phyloP scores from a whole-genome alignment of 2,797 vertebrate genomes.

The Pteronotus mesoamericanus region DNA sequence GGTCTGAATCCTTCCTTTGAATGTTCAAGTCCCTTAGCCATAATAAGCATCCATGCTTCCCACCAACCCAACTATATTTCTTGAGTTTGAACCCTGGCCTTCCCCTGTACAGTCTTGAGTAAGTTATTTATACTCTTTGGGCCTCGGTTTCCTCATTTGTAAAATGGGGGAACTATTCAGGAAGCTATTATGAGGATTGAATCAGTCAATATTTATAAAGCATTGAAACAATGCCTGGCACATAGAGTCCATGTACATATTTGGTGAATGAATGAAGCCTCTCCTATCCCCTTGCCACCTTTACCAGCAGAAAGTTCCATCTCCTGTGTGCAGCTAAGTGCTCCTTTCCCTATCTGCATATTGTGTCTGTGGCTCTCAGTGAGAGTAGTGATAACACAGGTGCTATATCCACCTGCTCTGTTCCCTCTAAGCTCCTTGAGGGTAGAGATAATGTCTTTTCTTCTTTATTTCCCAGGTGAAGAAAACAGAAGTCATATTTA shows the following conservation, averaged over 20 bases:
- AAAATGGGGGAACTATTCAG: neutral
- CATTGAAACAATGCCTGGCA: neutral
- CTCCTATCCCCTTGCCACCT: neutral
- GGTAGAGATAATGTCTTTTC: neutral
- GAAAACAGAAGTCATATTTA: neutral
- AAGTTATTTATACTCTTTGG: neutral
- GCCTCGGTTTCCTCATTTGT: neutral
- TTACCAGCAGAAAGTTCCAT: neutral
- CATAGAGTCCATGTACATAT: neutral
- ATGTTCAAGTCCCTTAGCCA: neutral
- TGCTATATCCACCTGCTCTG: neutral
- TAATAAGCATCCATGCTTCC: neutral
- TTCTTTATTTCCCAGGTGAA: neutral
- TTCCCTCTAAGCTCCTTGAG: neutral
- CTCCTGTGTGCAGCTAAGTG: accelerated
- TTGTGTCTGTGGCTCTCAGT: neutral
- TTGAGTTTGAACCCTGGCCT: neutral
- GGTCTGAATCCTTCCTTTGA: neutral
- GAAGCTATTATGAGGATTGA: neutral
- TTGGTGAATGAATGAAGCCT: neutral
- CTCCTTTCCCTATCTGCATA: neutral
- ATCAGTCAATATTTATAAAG: neutral
- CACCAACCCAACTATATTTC: neutral
- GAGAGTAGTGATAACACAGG: neutral
- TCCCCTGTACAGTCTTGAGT: neutral